Conservation (phyloP, 2,888 invertebrate species). For the Drosophila borealis region DNA sequence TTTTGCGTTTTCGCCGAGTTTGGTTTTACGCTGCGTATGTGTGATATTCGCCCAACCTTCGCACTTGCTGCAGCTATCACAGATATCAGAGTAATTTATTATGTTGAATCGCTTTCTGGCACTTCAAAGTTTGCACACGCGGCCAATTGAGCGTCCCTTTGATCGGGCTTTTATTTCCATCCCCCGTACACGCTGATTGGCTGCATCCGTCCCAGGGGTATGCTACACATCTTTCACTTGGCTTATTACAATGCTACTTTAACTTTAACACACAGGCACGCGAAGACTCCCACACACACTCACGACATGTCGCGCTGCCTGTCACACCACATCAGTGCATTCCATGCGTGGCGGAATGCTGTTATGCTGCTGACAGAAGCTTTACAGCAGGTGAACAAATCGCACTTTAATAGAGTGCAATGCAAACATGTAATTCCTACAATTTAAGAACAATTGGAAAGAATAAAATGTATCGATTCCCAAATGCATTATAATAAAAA, state of each 20-base stretch:
- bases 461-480: no score
- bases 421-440: no score
- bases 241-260: constrained; percentile 24
- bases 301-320: background rate
- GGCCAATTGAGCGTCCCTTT: constrained; percentile 53
- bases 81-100: constrained; percentile 66
- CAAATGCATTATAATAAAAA: no score
- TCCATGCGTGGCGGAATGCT: constrained; percentile 29
- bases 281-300: background rate
- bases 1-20: constrained; percentile 4
- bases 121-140: constrained; percentile 52
- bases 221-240: constrained; percentile 31
- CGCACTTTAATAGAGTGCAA: background rate
- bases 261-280: background rate
- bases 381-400: background rate
- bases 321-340: constrained; percentile 8
- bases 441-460: background rate
- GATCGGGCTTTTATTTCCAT: background rate
- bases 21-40: constrained; percentile 16
- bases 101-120: constrained; percentile 51
- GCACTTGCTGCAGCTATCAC: constrained; percentile 49
- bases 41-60: constrained; percentile 43
- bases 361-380: constrained; percentile 7
- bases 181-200: constrained; percentile 9
- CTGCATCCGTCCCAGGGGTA: constrained; percentile 12